Evolutionary conservation across 2,113 vertebrate genomes (phyloP), one percentile per base, ranked within the genome.

Genomic region (Camarhynchus parvulus): DNA sequence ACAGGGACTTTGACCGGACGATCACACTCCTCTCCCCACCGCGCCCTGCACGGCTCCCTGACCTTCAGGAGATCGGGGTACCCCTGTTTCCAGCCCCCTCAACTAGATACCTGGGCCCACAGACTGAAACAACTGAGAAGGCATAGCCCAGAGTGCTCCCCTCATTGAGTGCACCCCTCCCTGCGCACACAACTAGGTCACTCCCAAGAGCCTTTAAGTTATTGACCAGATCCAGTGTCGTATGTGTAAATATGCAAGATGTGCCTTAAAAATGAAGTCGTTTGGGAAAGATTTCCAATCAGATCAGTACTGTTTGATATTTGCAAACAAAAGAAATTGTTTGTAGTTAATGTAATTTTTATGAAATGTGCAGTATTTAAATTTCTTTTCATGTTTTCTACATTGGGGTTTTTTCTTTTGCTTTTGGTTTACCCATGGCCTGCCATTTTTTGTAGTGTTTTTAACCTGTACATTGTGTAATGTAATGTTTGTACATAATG

Each of bases 1-100:
- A 99, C 96, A 98, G 99, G 89, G 99, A 99, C 94, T 99, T 98
- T 88, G 99, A 99, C 92, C 89, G 98, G 97, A 98, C 98, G 25
- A 97, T 97, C 89, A 99, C 99, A 0, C 97, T 99, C 11, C 98
- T 99, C 15, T 99, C 99, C 76, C 99, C 99, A 0, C 98, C 98
- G 0, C 99, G 98, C 25, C 98, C 99, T 2, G 99, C 98, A 39
- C 98, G 98, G 94, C 99, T 99, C 97, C 99, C 98, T 0, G 99
- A 99, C 90, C 98, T 99, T 11, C 99, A 99, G 69, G 99, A 99
- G 96, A 98, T 98, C 0, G 98, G 98, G 8, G 98, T 99, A 17
- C 98, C 99, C 73, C 98, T 99, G 78, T 99, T 98, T 63, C 97
- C 98, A 72, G 98, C 98, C 77, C 97, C 99, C n/a, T 98, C 98